Evolutionary conservation across 1,140 invertebrate genomes (phyloP), one percentile per base, ranked within the genome.

Genomic region (Neotoxoptera formosana): DNA sequence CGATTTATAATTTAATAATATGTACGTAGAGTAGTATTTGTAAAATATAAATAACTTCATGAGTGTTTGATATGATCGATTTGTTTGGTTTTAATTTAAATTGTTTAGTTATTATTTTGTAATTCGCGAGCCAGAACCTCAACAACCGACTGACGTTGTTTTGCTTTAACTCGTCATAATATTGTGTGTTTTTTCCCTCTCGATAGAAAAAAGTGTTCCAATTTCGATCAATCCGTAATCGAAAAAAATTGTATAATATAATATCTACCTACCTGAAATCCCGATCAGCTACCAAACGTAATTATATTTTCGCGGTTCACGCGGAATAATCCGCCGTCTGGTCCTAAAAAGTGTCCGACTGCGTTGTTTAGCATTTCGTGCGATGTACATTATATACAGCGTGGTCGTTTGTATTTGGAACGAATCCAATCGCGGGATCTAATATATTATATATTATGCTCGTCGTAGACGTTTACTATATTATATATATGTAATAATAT

Each of bases 401-500:
- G 60, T 76, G 60, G n/a, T 76, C 60, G 60, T 34, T 76, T 76
- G n/a, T 76, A 76, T 7, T 76, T 76, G 60, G 60, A 76, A 76
- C 60, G 14, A 76, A 76, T 76, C 60, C 60, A 76, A 76, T 76
- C 14, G 60, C 6, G 30, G 14, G n/a, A 17, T n/a, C n/a, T 76
- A 76, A 76, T 76, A 76, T 76, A 76, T 76, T 76, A 76, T 76
- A 76, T 76, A 76, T 76, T 76, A 11, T 76, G 60, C 30, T 76
- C n/a, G 30, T n/a, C 14, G 6, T 76, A 76, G 60, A 76, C 60
- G 60, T n/a, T 76, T 76, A 76, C 30, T n/a, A n/a, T 76, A 17
- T 34, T 76, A 17, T 34, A 67, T 67, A 67, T 53, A 25, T 56
- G 30, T 25, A 60, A 60, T 67, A 53, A 67, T 67, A 34, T 76